These are phyloP conservation scores for Pongo abelii DNA, from an alignment of 2,113 vertebrate genomes.

Conservation along the genomic window DNA sequence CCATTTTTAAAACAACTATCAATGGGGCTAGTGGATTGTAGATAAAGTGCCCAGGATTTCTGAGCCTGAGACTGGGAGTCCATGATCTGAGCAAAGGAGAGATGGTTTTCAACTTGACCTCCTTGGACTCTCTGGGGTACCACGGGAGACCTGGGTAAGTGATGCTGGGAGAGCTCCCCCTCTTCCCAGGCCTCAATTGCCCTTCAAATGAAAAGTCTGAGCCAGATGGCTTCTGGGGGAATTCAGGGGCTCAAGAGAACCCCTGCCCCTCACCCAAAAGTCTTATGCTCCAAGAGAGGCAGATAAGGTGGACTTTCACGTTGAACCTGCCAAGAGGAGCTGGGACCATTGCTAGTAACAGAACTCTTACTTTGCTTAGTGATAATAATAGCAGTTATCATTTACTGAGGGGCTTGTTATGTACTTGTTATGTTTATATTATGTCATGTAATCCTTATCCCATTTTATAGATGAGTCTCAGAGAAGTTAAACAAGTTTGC, in stretches of 20 bases:
- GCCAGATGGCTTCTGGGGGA: neutral
- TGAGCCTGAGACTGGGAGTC: neutral
- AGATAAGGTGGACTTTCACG: neutral
- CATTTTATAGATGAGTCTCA: neutral
- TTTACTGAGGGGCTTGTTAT: neutral
- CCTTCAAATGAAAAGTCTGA: neutral
- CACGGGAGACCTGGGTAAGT: neutral
- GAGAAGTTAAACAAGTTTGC: constrained; percentile 2
- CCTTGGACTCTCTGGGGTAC: neutral
- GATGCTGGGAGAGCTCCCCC: neutral
- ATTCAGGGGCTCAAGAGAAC: neutral
- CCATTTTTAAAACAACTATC: neutral
- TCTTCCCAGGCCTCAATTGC: neutral
- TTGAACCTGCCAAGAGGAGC: neutral
- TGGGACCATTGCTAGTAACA: neutral
- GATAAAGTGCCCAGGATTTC: neutral
- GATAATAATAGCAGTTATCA: neutral
- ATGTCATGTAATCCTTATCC: neutral
- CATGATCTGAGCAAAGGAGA: neutral
- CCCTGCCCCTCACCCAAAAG: neutral
- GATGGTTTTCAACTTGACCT: neutral
- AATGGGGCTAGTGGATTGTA: neutral
- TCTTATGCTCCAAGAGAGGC: neutral
- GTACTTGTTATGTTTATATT: neutral
- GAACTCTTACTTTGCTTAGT: neutral